phyloP scores from a whole-genome alignment of 2,888 invertebrate genomes.

The Plebejus melissa region DNA sequence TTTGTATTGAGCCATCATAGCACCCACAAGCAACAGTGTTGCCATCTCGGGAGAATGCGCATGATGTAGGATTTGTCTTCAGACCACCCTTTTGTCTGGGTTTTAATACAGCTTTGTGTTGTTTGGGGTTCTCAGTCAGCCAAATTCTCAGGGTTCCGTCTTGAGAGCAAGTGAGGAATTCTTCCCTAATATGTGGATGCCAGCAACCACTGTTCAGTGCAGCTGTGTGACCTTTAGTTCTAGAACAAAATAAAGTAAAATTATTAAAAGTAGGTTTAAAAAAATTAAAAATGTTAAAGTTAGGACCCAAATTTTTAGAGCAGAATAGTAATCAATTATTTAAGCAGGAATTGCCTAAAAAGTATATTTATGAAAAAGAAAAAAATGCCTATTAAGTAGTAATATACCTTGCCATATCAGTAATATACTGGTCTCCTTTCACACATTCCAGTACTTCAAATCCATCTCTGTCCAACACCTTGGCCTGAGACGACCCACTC shows the following conservation, averaged over 20 bases:
- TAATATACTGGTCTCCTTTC: conserved; percentile 97
- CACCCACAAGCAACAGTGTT: conserved; percentile 94
- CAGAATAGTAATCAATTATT: too few relatives aligned
- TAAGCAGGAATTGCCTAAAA: too few relatives aligned
- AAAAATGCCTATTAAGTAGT: neutral
- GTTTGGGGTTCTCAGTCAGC: conserved; percentile 88
- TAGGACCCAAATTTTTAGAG: too few relatives aligned
- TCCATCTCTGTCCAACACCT: conserved; percentile 96
- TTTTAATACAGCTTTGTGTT: conserved; percentile 91
- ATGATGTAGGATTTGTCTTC: conserved; percentile 90
- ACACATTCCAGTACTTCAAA: conserved; percentile 95
- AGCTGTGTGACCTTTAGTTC: conserved; percentile 96
- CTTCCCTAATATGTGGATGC: conserved; percentile 92
- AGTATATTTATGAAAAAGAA: neutral
- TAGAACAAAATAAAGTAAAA: conserved; percentile 40
- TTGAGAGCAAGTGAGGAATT: conserved; percentile 96
- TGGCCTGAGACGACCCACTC: conserved; percentile 95
- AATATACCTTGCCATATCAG: conserved; percentile 88
- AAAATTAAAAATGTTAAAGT: too few relatives aligned
- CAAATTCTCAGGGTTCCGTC: conserved; percentile 97
- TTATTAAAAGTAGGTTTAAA: neutral
- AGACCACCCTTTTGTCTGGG: conserved; percentile 91
- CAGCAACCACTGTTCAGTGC: conserved; percentile 93
- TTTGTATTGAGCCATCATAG: conserved; percentile 95
- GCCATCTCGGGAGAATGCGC: conserved; percentile 91